These are phyloP conservation scores for Zoroaster sp. DNA, from an alignment of 53 echinoderm and acorn worm genomes.

Conservation along the genomic window DNA sequence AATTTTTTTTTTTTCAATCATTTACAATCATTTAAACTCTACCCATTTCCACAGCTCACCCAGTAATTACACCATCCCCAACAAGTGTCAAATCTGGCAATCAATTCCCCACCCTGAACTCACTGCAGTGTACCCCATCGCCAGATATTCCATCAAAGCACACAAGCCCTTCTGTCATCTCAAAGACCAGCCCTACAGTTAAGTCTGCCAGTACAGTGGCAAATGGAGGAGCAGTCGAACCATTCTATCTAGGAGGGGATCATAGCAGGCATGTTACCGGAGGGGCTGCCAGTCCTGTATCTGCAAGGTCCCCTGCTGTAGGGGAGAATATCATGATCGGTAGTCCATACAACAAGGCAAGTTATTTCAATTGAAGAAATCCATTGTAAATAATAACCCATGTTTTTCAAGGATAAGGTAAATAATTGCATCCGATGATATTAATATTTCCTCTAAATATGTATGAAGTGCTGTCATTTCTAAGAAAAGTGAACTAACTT, in stretches of 20 bases:
- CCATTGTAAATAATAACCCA: neutral
- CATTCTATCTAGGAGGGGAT: conserved; percentile 57
- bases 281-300: neutral
- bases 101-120: neutral
- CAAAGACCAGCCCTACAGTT: neutral
- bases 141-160: neutral
- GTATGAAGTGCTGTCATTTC: no score
- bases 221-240: conserved; percentile 1
- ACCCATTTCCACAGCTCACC: neutral
- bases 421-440: no score
- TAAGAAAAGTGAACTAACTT: no score
- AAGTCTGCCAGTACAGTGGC: neutral
- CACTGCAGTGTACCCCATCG: neutral
- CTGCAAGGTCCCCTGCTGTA: neutral
- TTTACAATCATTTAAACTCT: neutral
- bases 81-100: neutral
- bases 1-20: no score
- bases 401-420: no score
- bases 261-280: neutral
- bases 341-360: conserved; percentile 41
- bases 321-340: conserved; percentile 7
- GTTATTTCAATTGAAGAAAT: neutral
- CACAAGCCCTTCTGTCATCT: conserved; percentile 4
- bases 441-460: no score
- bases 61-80: neutral